phyloP scores from a whole-genome alignment of 2,113 vertebrate genomes.

The Lathamus discolor region DNA sequence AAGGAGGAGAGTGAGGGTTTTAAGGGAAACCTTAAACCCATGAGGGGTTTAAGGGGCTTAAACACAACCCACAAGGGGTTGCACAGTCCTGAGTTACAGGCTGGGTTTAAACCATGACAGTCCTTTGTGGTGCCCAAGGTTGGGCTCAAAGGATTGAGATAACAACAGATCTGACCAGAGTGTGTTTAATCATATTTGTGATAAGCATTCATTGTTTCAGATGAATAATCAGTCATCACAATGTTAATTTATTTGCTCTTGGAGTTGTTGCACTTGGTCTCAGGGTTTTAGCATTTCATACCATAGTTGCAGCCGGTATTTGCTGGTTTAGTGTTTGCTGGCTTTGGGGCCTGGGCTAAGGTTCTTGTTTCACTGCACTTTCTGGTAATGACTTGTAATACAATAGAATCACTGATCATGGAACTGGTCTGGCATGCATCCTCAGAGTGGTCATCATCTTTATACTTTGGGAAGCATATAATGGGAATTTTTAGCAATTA shows the following conservation, averaged over 20 bases:
- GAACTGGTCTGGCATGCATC: not conserved
- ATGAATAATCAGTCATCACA: not conserved
- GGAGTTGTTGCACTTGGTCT: not conserved
- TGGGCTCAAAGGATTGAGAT: not conserved
- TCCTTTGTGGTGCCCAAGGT: not conserved
- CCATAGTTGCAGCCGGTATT: not conserved
- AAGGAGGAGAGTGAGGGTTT: not conserved
- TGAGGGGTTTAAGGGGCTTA: too few relatives aligned
- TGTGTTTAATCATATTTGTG: not conserved
- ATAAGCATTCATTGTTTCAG: not conserved
- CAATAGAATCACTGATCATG: not conserved
- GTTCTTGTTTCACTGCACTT: not conserved
- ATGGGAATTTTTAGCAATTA: not conserved
- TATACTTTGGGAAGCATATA: not conserved
- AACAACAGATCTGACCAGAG: not conserved
- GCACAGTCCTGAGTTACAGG: not conserved
- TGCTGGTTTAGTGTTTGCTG: not conserved
- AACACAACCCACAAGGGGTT: not conserved
- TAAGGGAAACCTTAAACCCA: too few relatives aligned
- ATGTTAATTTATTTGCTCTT: not conserved
- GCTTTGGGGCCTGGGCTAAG: not conserved
- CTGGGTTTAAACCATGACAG: not conserved
- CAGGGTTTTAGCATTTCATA: not conserved
- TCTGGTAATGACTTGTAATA: not conserved
- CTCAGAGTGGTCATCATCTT: not conserved